Base-by-base conservation (phyloP, 2,797 vertebrate species). In the Amniataba percoides region DNA sequence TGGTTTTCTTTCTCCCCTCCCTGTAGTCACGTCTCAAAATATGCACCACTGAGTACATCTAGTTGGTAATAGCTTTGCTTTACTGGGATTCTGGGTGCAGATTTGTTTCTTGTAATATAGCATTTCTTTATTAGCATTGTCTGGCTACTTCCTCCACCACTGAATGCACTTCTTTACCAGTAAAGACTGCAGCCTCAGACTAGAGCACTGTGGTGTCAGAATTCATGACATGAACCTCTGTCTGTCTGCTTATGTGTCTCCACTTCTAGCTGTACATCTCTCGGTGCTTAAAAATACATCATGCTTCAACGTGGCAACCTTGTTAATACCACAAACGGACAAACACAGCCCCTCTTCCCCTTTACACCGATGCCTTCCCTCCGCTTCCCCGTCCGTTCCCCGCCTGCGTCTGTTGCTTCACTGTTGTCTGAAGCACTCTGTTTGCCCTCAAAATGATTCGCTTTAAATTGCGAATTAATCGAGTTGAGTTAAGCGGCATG, bases 361-460 rank as follows among this genome's bases (percentile, higher is more conserved):
- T 42, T 39, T 36, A 10, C 19, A 42, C 2, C 1, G 2, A 66
- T 21, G 39, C 52, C 59, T 51, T 31, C 2, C 34, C 49, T 53
- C 23, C 57, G 12, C 7, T 55, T 16, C 23, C 55, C 48, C 13
- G 16, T 45, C 69, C 31, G 42, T 61, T 56, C 55, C 48, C 45
- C 14, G 12, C 0, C 6, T 52, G 36, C 51, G 8, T 80, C 55
- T 78, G 71, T 21, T 62, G 36, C 57, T 43, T 67, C 42, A 43
- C 49, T 81, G 65, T 61, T 71, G 71, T 86, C 80, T 82, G 25
- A 76, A 42, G 71, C 55, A 19, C 55, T 67, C 39, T 5, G 39
- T 72, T 74, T 69, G 73, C 40, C 71, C 66, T 51, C 49, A 56
- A 58, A 73, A 74, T 76, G 3, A 77, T 57, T 45, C 18, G 43